A percentile compares a stretch with the other conserved stretches of the same genome.
Evolutionary conservation across 2,888 invertebrate genomes (phyloP).

Genomic region (Drosophila birchii): DNA sequence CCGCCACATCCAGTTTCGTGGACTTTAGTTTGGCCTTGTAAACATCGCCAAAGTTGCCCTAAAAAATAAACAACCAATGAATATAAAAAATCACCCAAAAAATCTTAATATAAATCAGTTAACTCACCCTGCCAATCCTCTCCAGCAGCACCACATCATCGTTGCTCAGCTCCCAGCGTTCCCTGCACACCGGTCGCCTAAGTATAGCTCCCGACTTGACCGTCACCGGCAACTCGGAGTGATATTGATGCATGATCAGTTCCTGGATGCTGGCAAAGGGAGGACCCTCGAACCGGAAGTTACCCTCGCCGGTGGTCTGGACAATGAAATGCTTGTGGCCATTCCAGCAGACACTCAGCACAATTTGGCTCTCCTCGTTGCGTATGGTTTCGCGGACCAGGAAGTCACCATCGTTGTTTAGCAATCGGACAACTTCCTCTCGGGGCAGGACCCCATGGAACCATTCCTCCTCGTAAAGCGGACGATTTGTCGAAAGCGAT

Average conservation of each 20-base stretch:
- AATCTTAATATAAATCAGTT: too few relatives aligned
- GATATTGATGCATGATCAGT: conserved; percentile 94
- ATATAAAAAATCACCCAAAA: not conserved
- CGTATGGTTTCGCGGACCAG: conserved; percentile 96
- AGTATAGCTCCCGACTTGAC: conserved; percentile 96
- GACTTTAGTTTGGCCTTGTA: conserved; percentile 95
- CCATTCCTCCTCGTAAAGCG: conserved; percentile 96
- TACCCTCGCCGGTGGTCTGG: conserved; percentile 96
- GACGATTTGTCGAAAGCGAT: conserved; percentile 87
- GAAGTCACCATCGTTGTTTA: conserved; percentile 97
- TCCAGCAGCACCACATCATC: conserved; percentile 96
- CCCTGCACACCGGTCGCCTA: conserved; percentile 92
- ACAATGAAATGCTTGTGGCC: conserved; percentile 99
- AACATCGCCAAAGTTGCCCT: conserved; percentile 99
- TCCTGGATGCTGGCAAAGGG: conserved; percentile 97
- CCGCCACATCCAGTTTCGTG: conserved; percentile 94
- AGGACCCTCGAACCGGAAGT: conserved; percentile 96
- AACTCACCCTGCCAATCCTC: conserved; percentile 95
- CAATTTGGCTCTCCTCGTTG: conserved; percentile 96
- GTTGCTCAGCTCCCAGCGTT: conserved; percentile 98
- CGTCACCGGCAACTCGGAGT: conserved; percentile 94
- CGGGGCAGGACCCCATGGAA: conserved; percentile 98
- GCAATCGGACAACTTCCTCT: conserved; percentile 96
- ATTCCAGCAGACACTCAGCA: conserved; percentile 97
- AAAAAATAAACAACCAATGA: conserved; percentile 44